These are phyloP conservation scores for Stigmatopora argus DNA, from an alignment of 2,113 vertebrate species.

Conservation along the genomic window DNA sequence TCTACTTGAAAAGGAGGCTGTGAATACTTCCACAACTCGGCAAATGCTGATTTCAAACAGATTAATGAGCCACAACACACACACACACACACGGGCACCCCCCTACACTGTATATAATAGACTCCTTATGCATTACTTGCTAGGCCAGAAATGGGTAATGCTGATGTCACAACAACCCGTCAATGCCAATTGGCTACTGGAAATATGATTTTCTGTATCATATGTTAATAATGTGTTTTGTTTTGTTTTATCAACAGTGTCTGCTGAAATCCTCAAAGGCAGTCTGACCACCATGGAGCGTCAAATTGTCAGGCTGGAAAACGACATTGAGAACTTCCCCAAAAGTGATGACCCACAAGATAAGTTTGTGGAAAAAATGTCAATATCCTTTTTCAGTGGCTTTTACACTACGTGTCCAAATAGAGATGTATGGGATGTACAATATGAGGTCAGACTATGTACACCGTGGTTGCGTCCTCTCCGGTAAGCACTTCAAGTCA, in stretches of 20 bases:
- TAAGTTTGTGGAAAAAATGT: constrained; percentile 96
- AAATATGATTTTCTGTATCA: background rate
- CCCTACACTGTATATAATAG: background rate
- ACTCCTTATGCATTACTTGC: constrained; percentile 20
- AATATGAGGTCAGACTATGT: constrained; percentile 3
- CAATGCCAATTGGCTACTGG: background rate
- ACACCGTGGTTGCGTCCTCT: constrained; percentile 42
- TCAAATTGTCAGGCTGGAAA: constrained; percentile 84
- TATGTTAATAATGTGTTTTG: constrained; percentile 1
- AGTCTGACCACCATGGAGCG: constrained; percentile 84
- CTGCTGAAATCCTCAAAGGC: constrained; percentile 87
- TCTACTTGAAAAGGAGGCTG: constrained; percentile 66
- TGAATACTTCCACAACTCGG: constrained; percentile 59
- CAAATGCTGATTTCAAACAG: constrained; percentile 69
- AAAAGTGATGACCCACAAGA: constrained; percentile 80
- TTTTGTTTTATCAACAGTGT: constrained; percentile 72
- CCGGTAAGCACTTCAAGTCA: constrained; percentile 58
- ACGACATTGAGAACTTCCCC: constrained; percentile 84
- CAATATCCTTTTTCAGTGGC: constrained; percentile 84
- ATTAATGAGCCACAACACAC: constrained; percentile 61
- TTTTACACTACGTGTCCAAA: background rate
- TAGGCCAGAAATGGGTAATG: constrained; percentile 36
- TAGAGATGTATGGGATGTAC: background rate
- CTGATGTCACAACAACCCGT: background rate
- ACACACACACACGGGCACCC: constrained; percentile 9